phyloP scores from a whole-genome alignment of 2,888 invertebrate genomes.

The Conops quadrifasciatus region DNA sequence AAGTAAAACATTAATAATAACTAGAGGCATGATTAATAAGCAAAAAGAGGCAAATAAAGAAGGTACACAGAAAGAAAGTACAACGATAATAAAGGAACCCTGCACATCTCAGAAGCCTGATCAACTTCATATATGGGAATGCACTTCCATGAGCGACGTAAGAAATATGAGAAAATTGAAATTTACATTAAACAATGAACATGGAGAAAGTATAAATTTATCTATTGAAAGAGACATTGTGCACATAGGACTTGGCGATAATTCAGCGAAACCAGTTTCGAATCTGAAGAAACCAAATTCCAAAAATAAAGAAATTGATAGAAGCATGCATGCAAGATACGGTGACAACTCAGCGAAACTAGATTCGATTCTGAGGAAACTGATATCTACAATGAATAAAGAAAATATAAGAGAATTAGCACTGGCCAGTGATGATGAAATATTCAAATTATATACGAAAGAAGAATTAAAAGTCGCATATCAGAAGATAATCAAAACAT shows the following conservation, averaged over 20 bases:
- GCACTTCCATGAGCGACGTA: conserved; percentile 5
- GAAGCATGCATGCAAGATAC: not conserved
- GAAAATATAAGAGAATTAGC: not conserved
- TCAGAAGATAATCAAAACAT: not conserved
- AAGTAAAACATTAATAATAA: not conserved
- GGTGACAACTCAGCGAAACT: not conserved
- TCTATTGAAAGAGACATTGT: too few relatives aligned
- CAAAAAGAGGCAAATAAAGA: not conserved
- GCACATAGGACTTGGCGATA: too few relatives aligned
- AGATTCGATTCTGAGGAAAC: conserved; percentile 3
- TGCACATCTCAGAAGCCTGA: not conserved
- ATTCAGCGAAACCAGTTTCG: too few relatives aligned
- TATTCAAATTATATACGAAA: not conserved
- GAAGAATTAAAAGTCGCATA: not conserved
- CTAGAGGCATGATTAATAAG: not conserved
- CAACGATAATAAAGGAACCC: not conserved
- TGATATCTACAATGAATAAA: not conserved
- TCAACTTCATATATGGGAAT: conserved; percentile 15
- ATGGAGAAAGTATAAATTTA: too few relatives aligned
- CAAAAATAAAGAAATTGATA: too few relatives aligned
- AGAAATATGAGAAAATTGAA: conserved; percentile 1
- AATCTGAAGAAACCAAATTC: too few relatives aligned
- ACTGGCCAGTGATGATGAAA: not conserved
- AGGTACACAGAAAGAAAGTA: not conserved
- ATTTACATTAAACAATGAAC: too few relatives aligned